Percentiles rank a stretch among this genome's conserved stretches.
Conservation (phyloP, 2,888 invertebrate genomes). For the Ethmia dodecea region DNA sequence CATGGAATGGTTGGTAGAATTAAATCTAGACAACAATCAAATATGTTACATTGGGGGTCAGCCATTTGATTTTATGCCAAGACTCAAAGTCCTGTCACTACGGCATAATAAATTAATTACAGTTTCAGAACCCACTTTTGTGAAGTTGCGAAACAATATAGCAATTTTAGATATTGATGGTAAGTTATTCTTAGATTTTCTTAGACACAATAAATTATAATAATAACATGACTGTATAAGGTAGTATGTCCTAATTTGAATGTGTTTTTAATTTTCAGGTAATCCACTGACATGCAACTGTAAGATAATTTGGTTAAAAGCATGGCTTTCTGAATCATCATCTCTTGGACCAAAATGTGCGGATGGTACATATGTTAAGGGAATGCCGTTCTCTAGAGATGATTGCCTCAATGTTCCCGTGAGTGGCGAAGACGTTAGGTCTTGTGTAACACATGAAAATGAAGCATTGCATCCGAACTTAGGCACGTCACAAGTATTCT, state of each 20-base stretch:
- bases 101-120: constrained; percentile 86
- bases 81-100: constrained; percentile 87
- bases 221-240: neutral
- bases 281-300: constrained; percentile 92
- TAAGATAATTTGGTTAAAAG: constrained; percentile 88
- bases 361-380: constrained; percentile 86
- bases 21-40: constrained; percentile 90
- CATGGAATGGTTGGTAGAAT: constrained; percentile 91
- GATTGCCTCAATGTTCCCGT: constrained; percentile 76
- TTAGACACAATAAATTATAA: too few species aligned
- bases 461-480: constrained; percentile 76
- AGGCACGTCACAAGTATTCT: constrained; percentile 78
- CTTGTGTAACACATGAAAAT: constrained; percentile 81
- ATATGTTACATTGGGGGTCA: constrained; percentile 88
- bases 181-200: too few species aligned
- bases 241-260: too few species aligned
- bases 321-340: constrained; percentile 87
- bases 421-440: constrained; percentile 77
- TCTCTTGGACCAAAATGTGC: constrained; percentile 87
- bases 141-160: constrained; percentile 87
- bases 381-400: constrained; percentile 82
- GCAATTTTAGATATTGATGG: constrained; percentile 91
- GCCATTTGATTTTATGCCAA: constrained; percentile 90
- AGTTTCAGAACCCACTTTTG: constrained; percentile 85
- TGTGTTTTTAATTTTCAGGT: constrained; percentile 81